Evolutionary conservation across 2,797 vertebrate species (phyloP).

Genomic region (Centropyge bicolor): DNA sequence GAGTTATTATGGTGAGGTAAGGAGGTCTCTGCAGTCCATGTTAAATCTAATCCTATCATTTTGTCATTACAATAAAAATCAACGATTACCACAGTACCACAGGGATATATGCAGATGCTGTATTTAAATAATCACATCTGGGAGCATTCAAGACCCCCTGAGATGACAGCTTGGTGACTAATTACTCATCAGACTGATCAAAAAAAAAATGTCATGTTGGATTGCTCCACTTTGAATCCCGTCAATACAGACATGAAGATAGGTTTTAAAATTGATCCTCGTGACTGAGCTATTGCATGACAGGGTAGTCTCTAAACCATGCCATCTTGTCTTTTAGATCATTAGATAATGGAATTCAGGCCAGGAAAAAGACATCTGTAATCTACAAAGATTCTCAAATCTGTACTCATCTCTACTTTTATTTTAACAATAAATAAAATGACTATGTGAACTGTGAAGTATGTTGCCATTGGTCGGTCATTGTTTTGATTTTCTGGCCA

Average conservation of each 20-base stretch:
- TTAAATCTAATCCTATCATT: not conserved
- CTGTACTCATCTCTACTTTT: not conserved
- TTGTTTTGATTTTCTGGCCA: not conserved
- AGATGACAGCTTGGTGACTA: not conserved
- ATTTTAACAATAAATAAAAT: not conserved
- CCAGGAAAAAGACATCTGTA: not conserved
- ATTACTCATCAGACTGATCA: not conserved
- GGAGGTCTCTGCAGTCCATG: conserved; percentile 5
- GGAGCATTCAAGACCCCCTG: not conserved
- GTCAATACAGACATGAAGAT: not conserved
- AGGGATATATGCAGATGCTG: not conserved
- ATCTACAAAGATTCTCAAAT: not conserved
- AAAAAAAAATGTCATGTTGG: not conserved
- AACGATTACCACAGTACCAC: not conserved
- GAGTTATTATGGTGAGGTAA: not conserved
- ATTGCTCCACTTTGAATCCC: not conserved
- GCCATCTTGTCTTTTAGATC: not conserved
- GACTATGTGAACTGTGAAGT: not conserved
- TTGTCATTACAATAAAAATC: not conserved
- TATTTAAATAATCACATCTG: not conserved
- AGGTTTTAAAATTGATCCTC: not conserved
- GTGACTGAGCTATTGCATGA: not conserved
- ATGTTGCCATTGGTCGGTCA: not conserved
- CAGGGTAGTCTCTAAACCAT: not conserved
- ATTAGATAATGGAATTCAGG: too few relatives aligned